Evolutionary conservation across 2,113 vertebrate genomes (phyloP).

Genomic region (Corythaixoides concolor): DNA sequence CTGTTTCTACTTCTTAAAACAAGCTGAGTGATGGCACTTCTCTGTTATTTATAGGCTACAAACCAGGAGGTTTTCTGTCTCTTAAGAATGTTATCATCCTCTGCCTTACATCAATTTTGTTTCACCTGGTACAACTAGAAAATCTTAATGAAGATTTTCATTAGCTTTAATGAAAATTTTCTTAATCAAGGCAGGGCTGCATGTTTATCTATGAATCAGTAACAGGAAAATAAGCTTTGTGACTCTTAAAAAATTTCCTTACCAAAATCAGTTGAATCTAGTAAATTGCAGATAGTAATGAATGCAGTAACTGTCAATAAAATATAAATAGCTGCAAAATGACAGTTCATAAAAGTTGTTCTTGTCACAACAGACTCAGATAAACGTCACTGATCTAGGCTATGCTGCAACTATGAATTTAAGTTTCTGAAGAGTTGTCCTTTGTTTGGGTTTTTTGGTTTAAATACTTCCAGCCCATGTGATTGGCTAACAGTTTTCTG

Average conservation of each 20-base stretch:
- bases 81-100: not conserved
- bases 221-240: not conserved
- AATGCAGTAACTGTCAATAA: not conserved
- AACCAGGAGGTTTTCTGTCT: not conserved
- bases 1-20: not conserved
- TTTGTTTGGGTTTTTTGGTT: not conserved
- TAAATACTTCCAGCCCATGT: not conserved
- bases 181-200: not conserved
- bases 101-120: not conserved
- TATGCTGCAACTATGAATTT: not conserved
- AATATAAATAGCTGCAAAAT: slow-evolving; percentile 47
- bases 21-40: not conserved
- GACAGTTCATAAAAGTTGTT: not conserved
- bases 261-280: not conserved
- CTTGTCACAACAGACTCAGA: not conserved
- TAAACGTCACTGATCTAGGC: not conserved
- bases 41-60: not conserved
- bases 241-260: not conserved
- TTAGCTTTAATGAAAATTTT: not conserved
- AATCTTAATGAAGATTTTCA: not conserved
- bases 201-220: not conserved
- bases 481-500: not conserved
- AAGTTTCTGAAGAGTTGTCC: not conserved
- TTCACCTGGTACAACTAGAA: not conserved
- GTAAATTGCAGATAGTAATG: not conserved